These are phyloP conservation scores for Megamerina dolium DNA, from an alignment of 2,888 invertebrate genomes.

Conservation along the genomic window DNA sequence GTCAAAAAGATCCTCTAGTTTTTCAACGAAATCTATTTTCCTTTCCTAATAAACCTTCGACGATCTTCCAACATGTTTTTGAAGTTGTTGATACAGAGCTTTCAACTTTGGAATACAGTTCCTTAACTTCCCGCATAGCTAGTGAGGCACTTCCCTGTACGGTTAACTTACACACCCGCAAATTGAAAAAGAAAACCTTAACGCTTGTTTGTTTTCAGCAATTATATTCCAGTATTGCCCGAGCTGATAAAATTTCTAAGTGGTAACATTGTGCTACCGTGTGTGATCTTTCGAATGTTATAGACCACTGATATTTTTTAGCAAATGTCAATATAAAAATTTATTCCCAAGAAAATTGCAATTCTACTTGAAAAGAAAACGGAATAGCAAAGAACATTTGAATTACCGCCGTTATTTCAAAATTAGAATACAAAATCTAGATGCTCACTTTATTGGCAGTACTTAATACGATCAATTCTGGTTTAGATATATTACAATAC, in stretches of 20 bases:
- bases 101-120: not conserved
- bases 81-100: slow-evolving; percentile 1
- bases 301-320: not conserved
- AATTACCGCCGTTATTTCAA: slow-evolving; percentile 1
- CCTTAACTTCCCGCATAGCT: not conserved
- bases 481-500: no score
- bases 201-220: not conserved
- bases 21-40: slow-evolving; percentile 2
- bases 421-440: not conserved
- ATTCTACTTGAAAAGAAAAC: no score
- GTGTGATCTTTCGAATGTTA: not conserved
- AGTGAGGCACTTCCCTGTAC: slow-evolving; percentile 1
- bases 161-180: not conserved
- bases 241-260: not conserved
- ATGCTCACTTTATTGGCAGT: no score
- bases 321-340: not conserved
- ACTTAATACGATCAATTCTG: no score
- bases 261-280: not conserved
- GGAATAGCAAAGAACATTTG: not conserved
- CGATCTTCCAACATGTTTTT: slow-evolving; percentile 1
- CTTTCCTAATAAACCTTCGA: not conserved
- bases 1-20: slow-evolving; percentile 2
- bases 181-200: not conserved
- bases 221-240: slow-evolving; percentile 2
- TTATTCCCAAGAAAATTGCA: no score